Evolutionary conservation across 1,140 invertebrate species (phyloP).

Genomic region (Achatina immaculata): DNA sequence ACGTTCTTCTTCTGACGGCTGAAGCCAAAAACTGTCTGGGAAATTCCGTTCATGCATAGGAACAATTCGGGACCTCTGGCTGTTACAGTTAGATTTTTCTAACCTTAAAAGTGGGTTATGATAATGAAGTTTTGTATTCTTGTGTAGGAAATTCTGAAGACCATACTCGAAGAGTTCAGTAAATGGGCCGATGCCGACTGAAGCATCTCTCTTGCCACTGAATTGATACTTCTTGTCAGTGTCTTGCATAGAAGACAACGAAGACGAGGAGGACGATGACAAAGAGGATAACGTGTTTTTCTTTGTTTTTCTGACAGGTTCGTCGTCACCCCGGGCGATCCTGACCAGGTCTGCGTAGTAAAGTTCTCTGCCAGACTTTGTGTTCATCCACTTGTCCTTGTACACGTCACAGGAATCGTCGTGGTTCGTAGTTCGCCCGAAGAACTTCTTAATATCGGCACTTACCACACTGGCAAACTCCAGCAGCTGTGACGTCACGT

Average conservation of each 20-base stretch:
- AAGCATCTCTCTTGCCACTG: slow-evolving; percentile 44
- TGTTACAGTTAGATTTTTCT: neutral
- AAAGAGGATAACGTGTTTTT: slow-evolving; percentile 30
- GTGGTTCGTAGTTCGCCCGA: slow-evolving; percentile 60
- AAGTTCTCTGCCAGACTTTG: slow-evolving; percentile 64
- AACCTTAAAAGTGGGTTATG: slow-evolving; percentile 49
- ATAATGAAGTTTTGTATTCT: slow-evolving; percentile 51
- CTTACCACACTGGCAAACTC: slow-evolving; percentile 63
- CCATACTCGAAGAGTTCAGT: slow-evolving; percentile 64
- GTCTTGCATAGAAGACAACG: slow-evolving; percentile 1
- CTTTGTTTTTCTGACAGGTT: slow-evolving; percentile 18
- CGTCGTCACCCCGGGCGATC: slow-evolving; percentile 61
- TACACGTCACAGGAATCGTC: slow-evolving; percentile 67
- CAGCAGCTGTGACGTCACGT: slow-evolving; percentile 60
- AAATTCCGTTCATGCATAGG: slow-evolving; percentile 62
- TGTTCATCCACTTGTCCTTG: slow-evolving; percentile 64
- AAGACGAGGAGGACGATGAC: slow-evolving; percentile 34
- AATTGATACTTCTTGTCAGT: too few relatives aligned
- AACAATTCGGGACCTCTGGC: slow-evolving; percentile 25
- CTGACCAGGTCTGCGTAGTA: slow-evolving; percentile 65
- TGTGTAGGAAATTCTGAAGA: slow-evolving; percentile 47
- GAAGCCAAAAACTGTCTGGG: slow-evolving; percentile 62
- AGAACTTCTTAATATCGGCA: slow-evolving; percentile 66
- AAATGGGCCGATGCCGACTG: slow-evolving; percentile 57
- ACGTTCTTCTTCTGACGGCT: slow-evolving; percentile 45